These are phyloP conservation scores for Pecten maximus DNA, from an alignment of 2,888 invertebrate genomes.

Conservation along the genomic window DNA sequence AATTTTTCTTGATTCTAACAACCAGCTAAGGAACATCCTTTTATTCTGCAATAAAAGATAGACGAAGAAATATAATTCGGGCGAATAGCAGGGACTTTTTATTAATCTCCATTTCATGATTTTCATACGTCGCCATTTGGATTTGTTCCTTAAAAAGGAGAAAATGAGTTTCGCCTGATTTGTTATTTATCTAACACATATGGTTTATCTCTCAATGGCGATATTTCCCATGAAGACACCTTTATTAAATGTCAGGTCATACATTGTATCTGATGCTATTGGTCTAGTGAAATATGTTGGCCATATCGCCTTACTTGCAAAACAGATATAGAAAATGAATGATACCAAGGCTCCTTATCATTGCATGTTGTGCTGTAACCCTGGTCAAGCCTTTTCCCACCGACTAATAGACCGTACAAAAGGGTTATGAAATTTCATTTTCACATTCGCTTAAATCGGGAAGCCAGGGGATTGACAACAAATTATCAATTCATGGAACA, in stretches of 20 bases:
- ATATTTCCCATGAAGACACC: slow-evolving; percentile 41
- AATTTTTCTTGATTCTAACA: slow-evolving; percentile 35
- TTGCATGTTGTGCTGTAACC: slow-evolving; percentile 53
- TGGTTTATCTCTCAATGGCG: slow-evolving; percentile 45
- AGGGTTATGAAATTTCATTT: slow-evolving; percentile 46
- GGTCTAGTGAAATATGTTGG: slow-evolving; percentile 16
- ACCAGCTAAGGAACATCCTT: not conserved
- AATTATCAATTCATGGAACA: slow-evolving; percentile 36
- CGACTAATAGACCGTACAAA: slow-evolving; percentile 56
- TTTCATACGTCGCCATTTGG: slow-evolving; percentile 49
- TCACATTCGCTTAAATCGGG: slow-evolving; percentile 26
- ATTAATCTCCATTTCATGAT: slow-evolving; percentile 37
- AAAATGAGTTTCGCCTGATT: slow-evolving; percentile 43
- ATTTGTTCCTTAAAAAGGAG: slow-evolving; percentile 45
- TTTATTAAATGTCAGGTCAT: slow-evolving; percentile 39
- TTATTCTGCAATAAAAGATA: slow-evolving; percentile 19
- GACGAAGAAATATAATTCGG: not conserved
- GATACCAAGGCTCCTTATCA: slow-evolving; percentile 52
- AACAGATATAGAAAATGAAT: slow-evolving; percentile 44
- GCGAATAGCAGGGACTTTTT: slow-evolving; percentile 47
- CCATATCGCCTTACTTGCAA: slow-evolving; percentile 34
- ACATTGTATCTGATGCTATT: slow-evolving; percentile 45
- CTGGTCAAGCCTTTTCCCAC: slow-evolving; percentile 54
- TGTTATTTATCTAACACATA: slow-evolving; percentile 48
- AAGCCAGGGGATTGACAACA: slow-evolving; percentile 40